A percentile compares a stretch with the other conserved stretches of the same genome.
Conservation (phyloP, 2,113 vertebrate species). For the Hippocampus comes region DNA sequence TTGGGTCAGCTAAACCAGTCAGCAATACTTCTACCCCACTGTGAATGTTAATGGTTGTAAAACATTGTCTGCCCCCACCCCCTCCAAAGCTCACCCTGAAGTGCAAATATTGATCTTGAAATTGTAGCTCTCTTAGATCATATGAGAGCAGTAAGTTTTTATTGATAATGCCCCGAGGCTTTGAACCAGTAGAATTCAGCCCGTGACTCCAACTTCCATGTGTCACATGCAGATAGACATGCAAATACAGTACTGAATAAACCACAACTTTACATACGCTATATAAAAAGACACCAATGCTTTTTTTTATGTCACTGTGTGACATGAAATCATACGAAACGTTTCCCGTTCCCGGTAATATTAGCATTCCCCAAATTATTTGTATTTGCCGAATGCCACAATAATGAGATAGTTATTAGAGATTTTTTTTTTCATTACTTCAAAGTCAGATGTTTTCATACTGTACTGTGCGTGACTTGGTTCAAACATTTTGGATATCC, state of each 20-base stretch:
- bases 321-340: too few species aligned
- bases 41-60: conserved; percentile 41
- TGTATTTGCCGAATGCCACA: too few species aligned
- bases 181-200: not conserved
- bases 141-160: not conserved
- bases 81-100: conserved; percentile 22
- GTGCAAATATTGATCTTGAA: conserved; percentile 27
- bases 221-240: conserved; percentile 1
- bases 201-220: not conserved
- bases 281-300: not conserved
- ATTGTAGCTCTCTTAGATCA: conserved; percentile 10
- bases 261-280: not conserved
- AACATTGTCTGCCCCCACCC: conserved; percentile 11
- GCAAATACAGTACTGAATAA: too few species aligned
- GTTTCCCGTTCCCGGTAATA: too few species aligned
- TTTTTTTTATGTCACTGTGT: too few species aligned
- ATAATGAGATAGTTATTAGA: too few species aligned
- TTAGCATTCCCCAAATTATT: too few species aligned
- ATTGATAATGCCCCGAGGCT: conserved; percentile 5
- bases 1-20: conserved; percentile 24
- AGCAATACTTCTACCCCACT: conserved; percentile 52
- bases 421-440: too few species aligned
- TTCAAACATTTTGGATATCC: too few species aligned
- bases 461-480: too few species aligned
- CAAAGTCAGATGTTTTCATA: too few species aligned